Conservation (phyloP, 2,888 invertebrate genomes). For the Psylliodes chrysocephalus region DNA sequence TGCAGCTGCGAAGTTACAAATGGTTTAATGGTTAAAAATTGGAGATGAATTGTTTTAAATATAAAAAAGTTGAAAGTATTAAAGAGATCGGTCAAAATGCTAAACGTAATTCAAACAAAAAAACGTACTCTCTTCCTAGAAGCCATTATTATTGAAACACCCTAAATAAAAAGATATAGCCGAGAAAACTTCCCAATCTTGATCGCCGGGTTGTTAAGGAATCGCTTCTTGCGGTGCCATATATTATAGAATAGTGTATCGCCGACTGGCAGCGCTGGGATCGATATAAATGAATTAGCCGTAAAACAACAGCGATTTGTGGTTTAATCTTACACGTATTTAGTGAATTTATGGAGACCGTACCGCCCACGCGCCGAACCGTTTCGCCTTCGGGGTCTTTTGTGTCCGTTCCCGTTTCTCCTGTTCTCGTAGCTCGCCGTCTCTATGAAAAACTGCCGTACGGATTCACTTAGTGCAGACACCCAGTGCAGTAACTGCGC, state of each 20-base stretch:
- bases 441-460: constrained; percentile 6
- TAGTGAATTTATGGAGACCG: constrained; percentile 61
- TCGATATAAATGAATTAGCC: constrained; percentile 65
- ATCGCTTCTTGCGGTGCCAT: constrained; percentile 44
- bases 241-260: constrained; percentile 1
- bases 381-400: constrained; percentile 46
- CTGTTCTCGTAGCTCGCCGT: constrained; percentile 10
- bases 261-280: constrained; percentile 47
- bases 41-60: too few species aligned
- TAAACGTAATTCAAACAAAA: too few species aligned
- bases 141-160: too few species aligned
- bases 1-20: too few species aligned
- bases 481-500: neutral
- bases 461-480: neutral
- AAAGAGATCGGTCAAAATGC: too few species aligned
- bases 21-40: too few species aligned
- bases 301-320: constrained; percentile 65
- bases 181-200: constrained; percentile 33
- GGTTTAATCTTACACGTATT: constrained; percentile 65
- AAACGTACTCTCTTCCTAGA: too few species aligned
- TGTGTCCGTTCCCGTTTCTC: constrained; percentile 42
- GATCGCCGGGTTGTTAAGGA: constrained; percentile 39
- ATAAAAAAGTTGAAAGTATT: too few species aligned
- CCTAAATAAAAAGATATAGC: too few species aligned
- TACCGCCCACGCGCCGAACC: constrained; percentile 54